Evolutionary conservation across 2,888 invertebrate genomes (phyloP), one percentile per base, ranked within the genome.

Genomic region (Apomyelois bistriatella): DNA sequence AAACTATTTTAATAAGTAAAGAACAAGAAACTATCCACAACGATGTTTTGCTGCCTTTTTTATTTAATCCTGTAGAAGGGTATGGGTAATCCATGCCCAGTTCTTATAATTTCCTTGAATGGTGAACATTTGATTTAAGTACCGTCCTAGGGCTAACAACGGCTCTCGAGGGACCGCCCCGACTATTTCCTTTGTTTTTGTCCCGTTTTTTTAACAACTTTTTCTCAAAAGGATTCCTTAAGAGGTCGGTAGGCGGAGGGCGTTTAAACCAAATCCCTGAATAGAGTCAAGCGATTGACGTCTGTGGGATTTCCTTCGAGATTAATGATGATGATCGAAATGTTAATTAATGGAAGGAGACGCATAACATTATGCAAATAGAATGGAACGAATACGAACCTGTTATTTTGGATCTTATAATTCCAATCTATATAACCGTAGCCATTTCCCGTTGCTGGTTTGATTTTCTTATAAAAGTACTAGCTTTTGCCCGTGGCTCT

Each of bases 81-180:
- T 22, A 71, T 66, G 66, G 68, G 55, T 74, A 82, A 82, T 82
- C 81, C 82, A 74, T 79, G 77, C 76, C 70, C 72, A 81, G 79
- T 82, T 87, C 85, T 88, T 85, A 85, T 85, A 88, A 88, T 88
- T 88, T 85, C 82, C 83, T 82, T 81, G 82, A 87, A 87, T 81
- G 81, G 82, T 79, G 84, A 85, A 82, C 86, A 85, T 88, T 88
- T 88, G 86, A 88, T 87, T 87, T 85, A 88, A 88, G 86, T 84
- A 85, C 83, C 84, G 83, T 84, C 87, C 85, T 84, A 82, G 76
- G 81, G 80, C 79, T 76, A 82, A 73, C 71, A 81, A 87, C 76
- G 86, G 74, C 78, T 77, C 87, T 67, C 79, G 48, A 59, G 79
- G 77, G 87, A 82, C 80, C 86, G 81, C 85, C 86, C 86, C 80